Conservation (phyloP, 2,888 invertebrate genomes). For the Lobophora halterata region DNA sequence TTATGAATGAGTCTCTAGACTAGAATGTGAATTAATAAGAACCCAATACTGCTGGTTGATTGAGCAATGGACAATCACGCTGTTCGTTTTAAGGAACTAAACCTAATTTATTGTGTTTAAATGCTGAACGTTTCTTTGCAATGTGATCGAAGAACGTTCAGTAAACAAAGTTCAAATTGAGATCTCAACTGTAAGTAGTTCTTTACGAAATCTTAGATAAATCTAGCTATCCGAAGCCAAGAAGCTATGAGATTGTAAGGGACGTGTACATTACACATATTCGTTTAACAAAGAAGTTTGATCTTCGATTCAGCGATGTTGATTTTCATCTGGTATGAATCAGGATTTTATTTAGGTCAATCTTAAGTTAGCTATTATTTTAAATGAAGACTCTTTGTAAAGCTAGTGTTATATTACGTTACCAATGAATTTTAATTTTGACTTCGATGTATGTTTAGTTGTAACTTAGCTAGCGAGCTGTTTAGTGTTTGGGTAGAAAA, state of each 20-base stretch:
- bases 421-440: constrained; percentile 75
- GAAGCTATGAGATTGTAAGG: constrained; percentile 65
- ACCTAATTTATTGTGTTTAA: constrained; percentile 48
- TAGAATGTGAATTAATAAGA: background rate
- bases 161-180: constrained; percentile 76
- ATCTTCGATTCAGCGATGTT: no score
- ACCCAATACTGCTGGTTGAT: constrained; percentile 32
- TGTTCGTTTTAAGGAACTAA: constrained; percentile 39
- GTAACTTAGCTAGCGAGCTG: constrained; percentile 23
- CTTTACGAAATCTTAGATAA: constrained; percentile 70
- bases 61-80: constrained; percentile 40
- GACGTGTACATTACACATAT: constrained; percentile 37
- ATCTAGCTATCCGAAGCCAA: constrained; percentile 74
- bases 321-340: no score
- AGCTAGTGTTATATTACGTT: constrained; percentile 70
- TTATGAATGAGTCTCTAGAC: no score
- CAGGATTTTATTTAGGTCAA: no score
- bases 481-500: constrained; percentile 22
- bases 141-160: constrained; percentile 70
- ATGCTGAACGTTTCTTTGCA: constrained; percentile 57
- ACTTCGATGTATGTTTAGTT: constrained; percentile 46
- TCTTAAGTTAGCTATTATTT: constrained; percentile 35
- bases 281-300: no score
- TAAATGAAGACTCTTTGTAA: constrained; percentile 61
- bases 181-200: constrained; percentile 78